Percentiles rank a stretch among this genome's conserved stretches.
Conservation (phyloP, 2,888 invertebrate species). For the Nipponacmea schrenckii region DNA sequence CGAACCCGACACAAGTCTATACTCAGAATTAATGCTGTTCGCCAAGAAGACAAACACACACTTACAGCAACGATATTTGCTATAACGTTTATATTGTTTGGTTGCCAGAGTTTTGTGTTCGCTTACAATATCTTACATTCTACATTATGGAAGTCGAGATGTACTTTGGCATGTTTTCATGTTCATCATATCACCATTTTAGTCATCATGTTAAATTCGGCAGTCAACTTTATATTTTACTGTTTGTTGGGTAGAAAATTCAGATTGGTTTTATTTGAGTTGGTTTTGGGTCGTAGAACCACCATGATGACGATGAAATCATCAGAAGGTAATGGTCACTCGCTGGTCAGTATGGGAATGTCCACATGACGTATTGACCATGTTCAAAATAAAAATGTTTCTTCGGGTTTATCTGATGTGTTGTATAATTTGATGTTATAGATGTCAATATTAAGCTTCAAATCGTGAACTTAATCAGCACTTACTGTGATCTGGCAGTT, state of each 20-base stretch:
- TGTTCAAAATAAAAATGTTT: too few species aligned
- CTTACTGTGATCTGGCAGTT: too few species aligned
- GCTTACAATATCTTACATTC: background rate
- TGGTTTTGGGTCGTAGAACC: background rate
- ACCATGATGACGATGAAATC: background rate
- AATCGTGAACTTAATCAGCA: too few species aligned
- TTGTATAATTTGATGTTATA: too few species aligned
- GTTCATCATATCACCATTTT: constrained; percentile 6
- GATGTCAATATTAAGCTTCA: too few species aligned
- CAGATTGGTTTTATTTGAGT: constrained; percentile 40
- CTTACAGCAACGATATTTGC: background rate
- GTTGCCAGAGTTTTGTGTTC: background rate
- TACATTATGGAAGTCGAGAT: background rate
- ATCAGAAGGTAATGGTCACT: background rate
- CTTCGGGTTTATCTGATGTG: too few species aligned
- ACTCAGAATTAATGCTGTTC: background rate
- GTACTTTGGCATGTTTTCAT: constrained; percentile 7
- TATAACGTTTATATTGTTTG: background rate
- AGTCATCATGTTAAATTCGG: constrained; percentile 41
- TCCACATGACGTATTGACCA: too few species aligned
- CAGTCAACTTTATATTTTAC: constrained; percentile 56
- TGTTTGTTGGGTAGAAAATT: constrained; percentile 59
- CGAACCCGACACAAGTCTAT: background rate
- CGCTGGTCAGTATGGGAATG: background rate
- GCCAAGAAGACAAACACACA: background rate